Evolutionary conservation across 2,888 invertebrate genomes (phyloP), one percentile per base, ranked within the genome.

Genomic region (Rhimphoctona megacephalus): DNA sequence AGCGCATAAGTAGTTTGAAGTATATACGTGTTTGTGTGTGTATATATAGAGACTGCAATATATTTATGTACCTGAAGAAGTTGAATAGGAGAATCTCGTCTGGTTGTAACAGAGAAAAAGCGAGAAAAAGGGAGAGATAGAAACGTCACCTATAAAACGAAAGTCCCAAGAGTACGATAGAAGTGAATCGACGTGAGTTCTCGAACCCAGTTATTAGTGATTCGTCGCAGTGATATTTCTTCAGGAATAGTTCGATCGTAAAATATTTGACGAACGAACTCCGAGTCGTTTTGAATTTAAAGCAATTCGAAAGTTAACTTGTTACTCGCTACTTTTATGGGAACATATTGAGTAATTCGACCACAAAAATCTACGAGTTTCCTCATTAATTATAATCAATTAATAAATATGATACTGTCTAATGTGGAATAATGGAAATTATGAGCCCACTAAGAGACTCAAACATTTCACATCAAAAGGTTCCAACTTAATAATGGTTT

Each of bases 131-230:
- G 33, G 33, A 64, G n/a, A 52, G 49, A 36, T 14, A 54, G n/a
- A 43, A 54, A 76, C 81, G 81, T 82, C 76, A 86, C 81, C 81
- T 82, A 84, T 85, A 87, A 88, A 87, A 88, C 73, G 85, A 88
- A 82, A 87, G 85, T 84, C 66, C 72, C 80, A 52, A 79, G 78
- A 70, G 80, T 78, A 83, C 85, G 89, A 86, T 87, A 87, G 87
- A 84, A 85, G 87, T 88, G 81, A 76, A 79, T 78, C 85, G 76
- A 77, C 39, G 39, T 9, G 36, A 39, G 67, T 22, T 61, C 67
- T 36, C 33, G 74, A 46, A 83, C 67, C 72, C 79, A 87, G 87
- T 89, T 88, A 89, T 89, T 89, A 89, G 88, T 78, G 88, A 89
- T 89, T 89, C 87, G 88, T 86, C 83, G 86, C 88, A 86, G 84